Evolutionary conservation across 2,113 vertebrate species (phyloP).

Genomic region (Panthera tigris): DNA sequence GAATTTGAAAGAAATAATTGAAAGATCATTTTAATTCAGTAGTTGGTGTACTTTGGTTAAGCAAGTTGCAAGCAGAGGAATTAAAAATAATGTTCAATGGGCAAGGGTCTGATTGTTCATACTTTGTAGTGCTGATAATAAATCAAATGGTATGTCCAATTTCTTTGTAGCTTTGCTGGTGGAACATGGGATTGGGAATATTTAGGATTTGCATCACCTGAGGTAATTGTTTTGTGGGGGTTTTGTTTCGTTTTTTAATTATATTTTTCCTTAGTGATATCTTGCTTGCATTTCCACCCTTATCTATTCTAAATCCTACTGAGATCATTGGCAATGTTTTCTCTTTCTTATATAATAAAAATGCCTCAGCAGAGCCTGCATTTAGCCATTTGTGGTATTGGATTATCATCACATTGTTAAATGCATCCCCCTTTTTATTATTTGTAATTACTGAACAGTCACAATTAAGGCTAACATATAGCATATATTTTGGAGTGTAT

Average conservation of each 20-base stretch:
- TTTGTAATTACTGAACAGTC: slow-evolving; percentile 34
- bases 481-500: slow-evolving; percentile 10
- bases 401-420: slow-evolving; percentile 42
- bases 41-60: slow-evolving; percentile 32
- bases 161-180: slow-evolving; percentile 94
- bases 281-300: slow-evolving; percentile 49
- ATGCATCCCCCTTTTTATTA: not conserved
- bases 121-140: slow-evolving; percentile 56
- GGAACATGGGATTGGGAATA: slow-evolving; percentile 99
- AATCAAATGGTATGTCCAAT: slow-evolving; percentile 79
- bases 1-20: slow-evolving; percentile 51
- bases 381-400: not conserved
- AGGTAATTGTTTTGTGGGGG: slow-evolving; percentile 89
- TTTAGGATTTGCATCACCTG: slow-evolving; percentile 97
- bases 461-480: slow-evolving; percentile 28
- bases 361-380: not conserved
- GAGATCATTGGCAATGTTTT: not conserved
- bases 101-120: slow-evolving; percentile 28
- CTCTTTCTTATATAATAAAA: slow-evolving; percentile 7
- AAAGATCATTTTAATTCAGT: slow-evolving; percentile 45
- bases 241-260: not conserved
- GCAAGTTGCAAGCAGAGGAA: slow-evolving; percentile 43
- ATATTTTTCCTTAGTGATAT: slow-evolving; percentile 33
- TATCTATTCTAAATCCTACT: slow-evolving; percentile 21
- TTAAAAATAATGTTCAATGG: slow-evolving; percentile 38